These are phyloP conservation scores for Megatriorchis doriae DNA, from an alignment of 2,113 vertebrate genomes.

Conservation along the genomic window DNA sequence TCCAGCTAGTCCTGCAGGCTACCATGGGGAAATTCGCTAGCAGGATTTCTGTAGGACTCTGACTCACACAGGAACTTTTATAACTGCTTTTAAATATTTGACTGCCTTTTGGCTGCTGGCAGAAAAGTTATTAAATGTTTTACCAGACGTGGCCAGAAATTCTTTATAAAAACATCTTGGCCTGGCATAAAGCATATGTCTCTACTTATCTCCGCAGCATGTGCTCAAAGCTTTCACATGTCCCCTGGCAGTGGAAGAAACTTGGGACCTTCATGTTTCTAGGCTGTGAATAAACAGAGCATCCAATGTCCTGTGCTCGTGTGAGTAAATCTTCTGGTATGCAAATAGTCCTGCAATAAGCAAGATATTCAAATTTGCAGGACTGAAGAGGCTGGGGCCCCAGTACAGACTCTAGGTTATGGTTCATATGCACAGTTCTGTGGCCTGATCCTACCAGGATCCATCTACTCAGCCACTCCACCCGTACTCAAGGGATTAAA, in stretches of 20 bases:
- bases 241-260: slow-evolving; percentile 14
- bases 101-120: slow-evolving; percentile 29
- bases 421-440: not conserved
- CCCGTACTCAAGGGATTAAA: not conserved
- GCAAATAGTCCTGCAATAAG: not conserved
- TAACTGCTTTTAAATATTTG: slow-evolving; percentile 50
- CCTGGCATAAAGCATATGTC: slow-evolving; percentile 13
- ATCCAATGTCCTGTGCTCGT: not conserved
- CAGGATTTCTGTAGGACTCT: not conserved
- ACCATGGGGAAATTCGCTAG: slow-evolving; percentile 27
- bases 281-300: slow-evolving; percentile 14
- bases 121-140: slow-evolving; percentile 46
- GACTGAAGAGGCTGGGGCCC: not conserved
- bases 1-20: not conserved
- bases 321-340: not conserved
- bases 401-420: not conserved
- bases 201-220: slow-evolving; percentile 20
- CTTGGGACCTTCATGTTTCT: slow-evolving; percentile 3
- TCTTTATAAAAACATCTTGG: slow-evolving; percentile 19
- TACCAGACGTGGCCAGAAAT: slow-evolving; percentile 45
- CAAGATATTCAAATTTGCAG: not conserved
- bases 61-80: slow-evolving; percentile 20
- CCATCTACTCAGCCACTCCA: not conserved
- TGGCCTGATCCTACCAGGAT: not conserved
- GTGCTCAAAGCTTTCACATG: slow-evolving; percentile 18